A percentile compares a stretch with the other conserved stretches of the same genome.
Conservation (phyloP, 2,113 vertebrate species). For the Okapia johnstoni region DNA sequence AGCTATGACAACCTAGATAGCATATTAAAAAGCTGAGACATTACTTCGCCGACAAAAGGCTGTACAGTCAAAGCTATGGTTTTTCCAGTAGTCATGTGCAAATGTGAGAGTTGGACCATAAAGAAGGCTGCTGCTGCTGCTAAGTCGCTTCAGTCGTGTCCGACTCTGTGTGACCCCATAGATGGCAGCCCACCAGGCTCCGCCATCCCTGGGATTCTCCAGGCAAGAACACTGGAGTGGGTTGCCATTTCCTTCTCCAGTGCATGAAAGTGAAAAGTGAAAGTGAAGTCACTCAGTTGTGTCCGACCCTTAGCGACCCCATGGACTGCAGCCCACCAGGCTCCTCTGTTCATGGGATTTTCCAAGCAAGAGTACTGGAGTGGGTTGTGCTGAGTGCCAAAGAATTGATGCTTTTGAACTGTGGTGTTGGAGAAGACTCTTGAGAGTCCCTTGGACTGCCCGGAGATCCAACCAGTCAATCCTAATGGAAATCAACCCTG, state of each 20-base stretch:
- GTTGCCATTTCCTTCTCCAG: no score
- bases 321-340: no score
- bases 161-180: no score
- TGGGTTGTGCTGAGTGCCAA: background rate
- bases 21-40: background rate
- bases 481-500: background rate
- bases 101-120: background rate
- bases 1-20: background rate
- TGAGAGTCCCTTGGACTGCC: background rate
- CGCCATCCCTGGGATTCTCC: no score
- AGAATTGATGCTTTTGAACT: background rate
- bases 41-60: background rate
- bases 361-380: no score
- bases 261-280: no score
- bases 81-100: background rate
- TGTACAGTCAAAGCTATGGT: background rate
- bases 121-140: background rate
- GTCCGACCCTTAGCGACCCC: no score
- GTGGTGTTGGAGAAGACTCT: background rate
- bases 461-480: background rate
- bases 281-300: no score
- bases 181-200: no score
- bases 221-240: no score
- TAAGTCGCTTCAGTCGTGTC: no score
- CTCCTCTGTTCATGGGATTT: no score